Evolutionary conservation across 2,797 vertebrate genomes (phyloP), one percentile per base, ranked within the genome.

Genomic region (Poeciliopsis paucimaculata): DNA sequence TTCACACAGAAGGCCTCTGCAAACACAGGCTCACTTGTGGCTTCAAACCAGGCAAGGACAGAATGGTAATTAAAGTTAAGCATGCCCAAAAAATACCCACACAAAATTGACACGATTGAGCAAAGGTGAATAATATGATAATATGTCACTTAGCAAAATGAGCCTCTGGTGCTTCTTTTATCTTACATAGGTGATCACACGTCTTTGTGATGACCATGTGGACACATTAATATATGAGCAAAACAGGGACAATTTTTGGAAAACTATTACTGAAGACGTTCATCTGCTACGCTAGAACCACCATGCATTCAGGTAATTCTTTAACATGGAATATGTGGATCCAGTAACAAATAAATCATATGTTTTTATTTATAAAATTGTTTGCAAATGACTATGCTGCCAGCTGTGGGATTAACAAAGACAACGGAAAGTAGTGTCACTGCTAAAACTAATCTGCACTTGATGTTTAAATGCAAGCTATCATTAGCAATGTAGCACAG

Each of bases 71-170:
- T 13, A 84, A 73, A 84, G 73, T 51, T 77, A 77, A 73, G 76
- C 70, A 60, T 68, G 72, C 60, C 57, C 10, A 36, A 60, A 26
- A 57, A 75, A 70, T 82, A 73, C 79, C 72, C 84, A 55, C 28
- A 78, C 71, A 73, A 82, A 86, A 90, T 64, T 9, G 49, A 60
- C 57, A 80, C n/a, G 41, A 15, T 18, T 51, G 49, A 70, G 72
- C 13, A 16, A 64, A 76, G 62, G 78, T 78, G 75, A 86, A 49
- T 47, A 82, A 77, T 72, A 64, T 47, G 57, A 75, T 73, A 76
- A 80, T 73, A 89, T 86, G 89, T 92, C 64, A 82, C 91, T 73
- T 89, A 93, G 94, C 92, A 92, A 94, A 91, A 87, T 74, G 86
- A 91, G 89, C 78, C 77, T 86, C 84, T 68, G 77, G 72, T 82